Conservation (phyloP, 2,113 vertebrate genomes). For the Romanogobio albipinnatus region DNA sequence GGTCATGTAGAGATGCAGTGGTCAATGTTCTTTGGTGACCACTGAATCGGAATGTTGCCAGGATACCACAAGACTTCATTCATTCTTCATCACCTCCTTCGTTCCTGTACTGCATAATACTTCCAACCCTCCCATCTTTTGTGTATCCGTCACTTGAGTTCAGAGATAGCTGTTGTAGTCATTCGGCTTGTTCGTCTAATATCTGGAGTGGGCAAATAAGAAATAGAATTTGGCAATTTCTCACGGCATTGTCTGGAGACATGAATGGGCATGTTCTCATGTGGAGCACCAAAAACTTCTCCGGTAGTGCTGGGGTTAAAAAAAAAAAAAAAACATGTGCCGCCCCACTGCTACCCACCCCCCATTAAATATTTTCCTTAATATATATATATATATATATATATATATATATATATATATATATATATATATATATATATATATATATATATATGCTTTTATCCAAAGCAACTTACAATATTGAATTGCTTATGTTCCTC, state of each 20-base stretch:
- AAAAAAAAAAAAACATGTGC: conserved; percentile 39
- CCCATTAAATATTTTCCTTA: too few relatives aligned
- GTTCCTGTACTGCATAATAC: not conserved
- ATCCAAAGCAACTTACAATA: not conserved
- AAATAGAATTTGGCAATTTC: not conserved
- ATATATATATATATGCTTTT: too few relatives aligned
- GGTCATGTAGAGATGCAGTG: not conserved
- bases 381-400: too few relatives aligned
- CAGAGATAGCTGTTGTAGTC: conserved; percentile 3
- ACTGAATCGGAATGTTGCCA: conserved; percentile 8
- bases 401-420: too few relatives aligned
- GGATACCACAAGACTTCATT: conserved; percentile 16
- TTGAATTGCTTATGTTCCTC: too few relatives aligned
- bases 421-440: too few relatives aligned
- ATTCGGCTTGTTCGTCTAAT: not conserved
- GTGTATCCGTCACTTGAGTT: not conserved
- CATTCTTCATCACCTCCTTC: not conserved
- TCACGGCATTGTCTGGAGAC: conserved; percentile 17
- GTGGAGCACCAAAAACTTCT: not conserved
- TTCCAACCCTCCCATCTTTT: not conserved
- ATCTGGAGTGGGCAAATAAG: not conserved
- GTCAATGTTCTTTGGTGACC: not conserved
- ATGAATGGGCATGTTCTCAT: conserved; percentile 60
- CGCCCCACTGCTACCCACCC: not conserved
- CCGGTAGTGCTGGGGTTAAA: conserved; percentile 42